phyloP scores from a whole-genome alignment of 37 sponge, comb jelly and placozoan genomes.

The Geodia barretti region DNA sequence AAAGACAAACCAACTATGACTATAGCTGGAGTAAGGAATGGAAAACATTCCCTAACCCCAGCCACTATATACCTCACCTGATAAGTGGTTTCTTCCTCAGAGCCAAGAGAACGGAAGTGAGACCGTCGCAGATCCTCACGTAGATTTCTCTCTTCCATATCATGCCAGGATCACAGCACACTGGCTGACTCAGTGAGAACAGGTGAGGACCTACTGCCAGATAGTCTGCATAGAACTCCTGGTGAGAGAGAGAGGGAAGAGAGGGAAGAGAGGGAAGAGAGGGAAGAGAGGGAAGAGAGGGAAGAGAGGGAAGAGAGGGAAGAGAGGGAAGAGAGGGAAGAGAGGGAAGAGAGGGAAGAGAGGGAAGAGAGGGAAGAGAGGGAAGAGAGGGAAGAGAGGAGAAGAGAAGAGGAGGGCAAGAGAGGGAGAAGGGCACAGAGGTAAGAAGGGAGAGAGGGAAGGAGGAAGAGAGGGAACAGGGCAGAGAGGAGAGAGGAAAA shows the following conservation, averaged over 20 bases:
- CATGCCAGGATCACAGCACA: slow-evolving; percentile 5
- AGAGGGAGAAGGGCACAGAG: too few relatives aligned
- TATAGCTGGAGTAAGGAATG: too few relatives aligned
- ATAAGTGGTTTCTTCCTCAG: slow-evolving; percentile 92
- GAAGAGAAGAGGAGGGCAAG: neutral
- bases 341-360: neutral
- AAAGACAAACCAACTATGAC: too few relatives aligned
- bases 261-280: neutral
- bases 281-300: neutral
- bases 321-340: neutral
- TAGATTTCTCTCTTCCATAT: slow-evolving; percentile 63
- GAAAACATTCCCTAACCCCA: too few relatives aligned
- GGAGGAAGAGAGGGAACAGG: too few relatives aligned
- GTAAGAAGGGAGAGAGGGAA: neutral
- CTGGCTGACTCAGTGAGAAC: slow-evolving; percentile 74
- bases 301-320: neutral
- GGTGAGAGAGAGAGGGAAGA: slow-evolving; percentile 1
- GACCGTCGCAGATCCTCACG: slow-evolving; percentile 57
- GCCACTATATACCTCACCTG: slow-evolving; percentile 52
- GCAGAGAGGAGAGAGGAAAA: too few relatives aligned
- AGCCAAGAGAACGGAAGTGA: slow-evolving; percentile 82
- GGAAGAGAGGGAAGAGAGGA: neutral
- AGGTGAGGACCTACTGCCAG: slow-evolving; percentile 79
- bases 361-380: neutral
- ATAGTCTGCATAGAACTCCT: slow-evolving; percentile 87